Conservation (phyloP, 1,140 invertebrate species). For the Fragariocoptes setiger region DNA sequence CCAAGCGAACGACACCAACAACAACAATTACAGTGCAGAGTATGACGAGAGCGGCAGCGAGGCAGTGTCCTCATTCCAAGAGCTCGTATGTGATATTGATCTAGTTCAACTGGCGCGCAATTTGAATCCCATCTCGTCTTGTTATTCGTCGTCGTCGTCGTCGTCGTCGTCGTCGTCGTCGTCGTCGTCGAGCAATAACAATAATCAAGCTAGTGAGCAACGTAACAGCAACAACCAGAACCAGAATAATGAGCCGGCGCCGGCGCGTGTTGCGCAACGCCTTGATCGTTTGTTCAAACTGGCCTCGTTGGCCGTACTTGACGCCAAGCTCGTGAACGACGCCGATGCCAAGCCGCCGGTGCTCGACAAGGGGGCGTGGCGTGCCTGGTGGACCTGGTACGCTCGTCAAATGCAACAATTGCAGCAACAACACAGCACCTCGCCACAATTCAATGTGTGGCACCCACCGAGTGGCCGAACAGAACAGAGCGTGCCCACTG, state of each 20-base stretch:
- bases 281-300: background rate
- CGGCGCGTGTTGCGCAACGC: background rate
- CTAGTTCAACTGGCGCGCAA: background rate
- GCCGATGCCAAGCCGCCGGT: background rate
- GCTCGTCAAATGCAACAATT: background rate
- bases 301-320: background rate
- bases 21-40: too few species aligned
- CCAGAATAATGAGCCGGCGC: too few species aligned
- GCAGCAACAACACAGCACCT: too few species aligned
- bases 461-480: too few species aligned
- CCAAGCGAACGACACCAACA: background rate
- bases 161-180: background rate
- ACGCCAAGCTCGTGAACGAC: background rate
- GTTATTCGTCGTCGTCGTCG: background rate
- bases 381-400: background rate
- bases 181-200: background rate
- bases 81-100: background rate
- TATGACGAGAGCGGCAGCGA: too few species aligned
- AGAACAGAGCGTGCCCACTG: too few species aligned
- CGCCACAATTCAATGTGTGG: too few species aligned
- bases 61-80: background rate
- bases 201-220: too few species aligned
- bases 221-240: too few species aligned
- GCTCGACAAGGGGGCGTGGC: background rate
- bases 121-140: background rate